A percentile compares a stretch with the other conserved stretches of the same genome.
phyloP scores from a whole-genome alignment of 2,888 invertebrate species.

The Leptogaster cylindrica region DNA sequence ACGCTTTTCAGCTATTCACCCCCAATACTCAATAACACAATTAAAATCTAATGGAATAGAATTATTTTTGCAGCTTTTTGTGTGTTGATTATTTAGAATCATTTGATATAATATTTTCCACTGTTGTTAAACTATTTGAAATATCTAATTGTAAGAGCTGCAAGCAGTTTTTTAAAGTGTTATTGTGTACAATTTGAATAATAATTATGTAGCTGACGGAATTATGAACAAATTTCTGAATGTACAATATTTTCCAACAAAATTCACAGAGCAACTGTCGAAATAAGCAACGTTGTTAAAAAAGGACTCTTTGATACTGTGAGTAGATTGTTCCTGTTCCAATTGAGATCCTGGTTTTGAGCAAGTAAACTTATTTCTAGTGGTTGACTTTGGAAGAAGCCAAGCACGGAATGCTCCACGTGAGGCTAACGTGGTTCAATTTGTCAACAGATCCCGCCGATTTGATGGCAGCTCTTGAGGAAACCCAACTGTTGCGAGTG shows the following conservation, averaged over 20 bases:
- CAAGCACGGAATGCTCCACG: slow-evolving; percentile 91
- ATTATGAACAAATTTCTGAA: not conserved
- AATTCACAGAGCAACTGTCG: slow-evolving; percentile 71
- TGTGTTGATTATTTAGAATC: not conserved
- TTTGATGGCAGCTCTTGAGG: slow-evolving; percentile 74
- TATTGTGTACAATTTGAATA: slow-evolving; percentile 21
- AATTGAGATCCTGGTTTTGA: too few species aligned
- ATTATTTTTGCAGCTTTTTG: not conserved
- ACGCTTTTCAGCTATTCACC: too few species aligned
- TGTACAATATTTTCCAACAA: not conserved
- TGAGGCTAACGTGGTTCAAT: slow-evolving; percentile 88
- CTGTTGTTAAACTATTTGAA: not conserved
- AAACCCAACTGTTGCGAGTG: slow-evolving; percentile 76
- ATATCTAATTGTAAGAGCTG: not conserved
- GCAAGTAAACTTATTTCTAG: slow-evolving; percentile 63
- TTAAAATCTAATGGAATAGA: not conserved
- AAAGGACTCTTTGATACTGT: slow-evolving; percentile 77
- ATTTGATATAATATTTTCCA: not conserved
- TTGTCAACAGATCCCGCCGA: slow-evolving; percentile 75
- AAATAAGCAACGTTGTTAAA: slow-evolving; percentile 72
- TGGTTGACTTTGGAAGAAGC: slow-evolving; percentile 96
- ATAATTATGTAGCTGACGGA: not conserved
- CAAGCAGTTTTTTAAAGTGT: slow-evolving; percentile 7
- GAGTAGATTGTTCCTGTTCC: slow-evolving; percentile 56
- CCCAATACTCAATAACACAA: slow-evolving; percentile 33